Evolutionary conservation across 2,888 invertebrate genomes (phyloP).

Genomic region (Aphidoletes aphidimyza): DNA sequence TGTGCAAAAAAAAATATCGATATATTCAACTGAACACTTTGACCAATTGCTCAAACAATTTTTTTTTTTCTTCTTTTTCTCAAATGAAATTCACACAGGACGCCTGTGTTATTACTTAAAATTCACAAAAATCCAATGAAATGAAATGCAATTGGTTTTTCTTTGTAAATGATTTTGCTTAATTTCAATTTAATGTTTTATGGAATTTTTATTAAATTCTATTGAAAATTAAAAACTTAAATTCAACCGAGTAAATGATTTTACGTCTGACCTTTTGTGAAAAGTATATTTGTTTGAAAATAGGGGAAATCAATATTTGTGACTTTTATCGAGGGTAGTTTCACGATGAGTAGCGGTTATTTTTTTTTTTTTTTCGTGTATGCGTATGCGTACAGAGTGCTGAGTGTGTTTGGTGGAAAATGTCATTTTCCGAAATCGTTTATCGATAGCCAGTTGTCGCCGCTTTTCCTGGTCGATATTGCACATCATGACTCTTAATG

Average conservation of each 20-base stretch:
- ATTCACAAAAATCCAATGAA: background rate
- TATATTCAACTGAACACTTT: background rate
- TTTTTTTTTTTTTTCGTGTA: conserved; percentile 10
- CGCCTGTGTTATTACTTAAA: background rate
- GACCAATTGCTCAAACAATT: background rate
- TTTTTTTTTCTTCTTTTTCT: too few species aligned
- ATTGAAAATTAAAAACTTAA: background rate
- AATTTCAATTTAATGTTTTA: background rate
- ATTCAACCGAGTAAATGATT: conserved; percentile 33
- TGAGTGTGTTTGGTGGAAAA: conserved; percentile 28
- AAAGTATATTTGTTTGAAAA: conserved; percentile 53
- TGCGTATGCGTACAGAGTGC: conserved; percentile 23
- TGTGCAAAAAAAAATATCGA: conserved; percentile 2
- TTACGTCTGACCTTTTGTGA: conserved; percentile 53
- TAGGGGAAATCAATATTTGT: conserved; percentile 54
- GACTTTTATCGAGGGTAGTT: conserved; percentile 53
- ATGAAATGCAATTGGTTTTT: too few species aligned
- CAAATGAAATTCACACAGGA: background rate
- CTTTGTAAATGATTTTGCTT: too few species aligned
- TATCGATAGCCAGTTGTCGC: conserved; percentile 44
- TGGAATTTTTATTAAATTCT: background rate
- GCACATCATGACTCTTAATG: background rate
- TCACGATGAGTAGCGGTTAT: conserved; percentile 44
- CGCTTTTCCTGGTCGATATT: conserved; percentile 1
- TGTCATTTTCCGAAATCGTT: conserved; percentile 52